These are phyloP conservation scores for Vombatus ursinus DNA, from an alignment of 2,113 vertebrate species.

Conservation along the genomic window DNA sequence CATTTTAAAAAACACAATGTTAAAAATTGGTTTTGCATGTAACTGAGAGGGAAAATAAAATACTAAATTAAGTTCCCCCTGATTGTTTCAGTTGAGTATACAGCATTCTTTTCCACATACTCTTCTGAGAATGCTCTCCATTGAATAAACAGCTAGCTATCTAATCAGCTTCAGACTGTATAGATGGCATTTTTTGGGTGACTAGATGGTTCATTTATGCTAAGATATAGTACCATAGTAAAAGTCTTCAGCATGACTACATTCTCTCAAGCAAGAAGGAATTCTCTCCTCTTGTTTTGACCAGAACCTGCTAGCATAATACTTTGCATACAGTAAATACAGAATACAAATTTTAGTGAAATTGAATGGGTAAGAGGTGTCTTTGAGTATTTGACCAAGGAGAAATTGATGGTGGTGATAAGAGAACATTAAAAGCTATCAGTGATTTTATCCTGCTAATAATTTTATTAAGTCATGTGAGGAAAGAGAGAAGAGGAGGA, in stretches of 20 bases:
- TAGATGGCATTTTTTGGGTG: background rate
- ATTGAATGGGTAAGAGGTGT: background rate
- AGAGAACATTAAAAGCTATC: constrained; percentile 12
- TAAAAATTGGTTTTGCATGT: too few relatives aligned
- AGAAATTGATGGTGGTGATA: background rate
- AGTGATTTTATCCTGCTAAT: background rate
- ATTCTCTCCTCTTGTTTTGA: background rate
- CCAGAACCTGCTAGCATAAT: background rate
- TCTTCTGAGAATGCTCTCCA: background rate
- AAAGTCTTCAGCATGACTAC: background rate
- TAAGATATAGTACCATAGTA: background rate
- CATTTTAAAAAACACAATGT: background rate
- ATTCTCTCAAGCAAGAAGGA: background rate
- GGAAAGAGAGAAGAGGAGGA: background rate
- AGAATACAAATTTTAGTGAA: background rate
- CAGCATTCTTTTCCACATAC: background rate
- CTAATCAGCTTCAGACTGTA: background rate
- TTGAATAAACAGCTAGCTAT: background rate
- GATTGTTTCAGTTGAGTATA: background rate
- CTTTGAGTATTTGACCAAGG: background rate
- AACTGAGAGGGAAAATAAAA: too few relatives aligned
- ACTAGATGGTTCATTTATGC: background rate
- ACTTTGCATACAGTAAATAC: background rate
- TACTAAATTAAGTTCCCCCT: background rate
- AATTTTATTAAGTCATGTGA: constrained; percentile 16